Evolutionary conservation across 2,797 vertebrate species (phyloP), one percentile per base, ranked within the genome.

Genomic region (Perodicticus potto): DNA sequence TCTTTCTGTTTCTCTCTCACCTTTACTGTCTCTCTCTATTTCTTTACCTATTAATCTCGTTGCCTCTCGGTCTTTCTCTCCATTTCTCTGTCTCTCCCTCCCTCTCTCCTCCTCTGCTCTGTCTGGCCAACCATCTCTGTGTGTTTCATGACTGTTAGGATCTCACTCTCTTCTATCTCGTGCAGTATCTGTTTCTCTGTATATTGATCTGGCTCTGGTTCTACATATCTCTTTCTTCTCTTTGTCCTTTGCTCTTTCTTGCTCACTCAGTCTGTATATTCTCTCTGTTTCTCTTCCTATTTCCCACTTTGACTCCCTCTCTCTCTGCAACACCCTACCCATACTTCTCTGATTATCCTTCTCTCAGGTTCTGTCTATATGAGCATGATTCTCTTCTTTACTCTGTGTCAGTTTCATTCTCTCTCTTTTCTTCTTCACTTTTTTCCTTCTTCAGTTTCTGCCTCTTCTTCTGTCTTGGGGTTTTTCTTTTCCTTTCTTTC

Each of bases 1-100:
- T 78, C n/a, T 74, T 22, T 67, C 69, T 59, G 9, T 94, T 86
- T 94, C 63, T 84, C n/a, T 63, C 77, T 37, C 67, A 81, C 57
- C 37, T 57, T 45, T 45, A 45, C 45, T 74, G 20, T 25, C 16
- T n/a, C 4, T 80, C 23, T 77, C 29, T 91, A 53, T 89, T 65
- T 94, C 16, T 89, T 45, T 89, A 45, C 43, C 49, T 86, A 27
- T 83, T 72, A 73, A 22, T 49, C 32, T 45, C 10, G 2, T 45
- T 45, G 45, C 45, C 45, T 87, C 76, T 87, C 82, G 74, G 25
- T 45, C 81, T 88, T 22, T 45, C 72, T 86, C 29, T 74, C 9
- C 49, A 61, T 14, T 13, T 23, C 22, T 61, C 34, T 93, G 67
- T 77, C 16, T 32, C 25, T 81, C 23, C 37, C 69, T 13, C 11